A percentile compares a stretch with the other conserved stretches of the same genome.
phyloP scores from a whole-genome alignment of 2,797 vertebrate species.

The Pteronotus mesoamericanus region DNA sequence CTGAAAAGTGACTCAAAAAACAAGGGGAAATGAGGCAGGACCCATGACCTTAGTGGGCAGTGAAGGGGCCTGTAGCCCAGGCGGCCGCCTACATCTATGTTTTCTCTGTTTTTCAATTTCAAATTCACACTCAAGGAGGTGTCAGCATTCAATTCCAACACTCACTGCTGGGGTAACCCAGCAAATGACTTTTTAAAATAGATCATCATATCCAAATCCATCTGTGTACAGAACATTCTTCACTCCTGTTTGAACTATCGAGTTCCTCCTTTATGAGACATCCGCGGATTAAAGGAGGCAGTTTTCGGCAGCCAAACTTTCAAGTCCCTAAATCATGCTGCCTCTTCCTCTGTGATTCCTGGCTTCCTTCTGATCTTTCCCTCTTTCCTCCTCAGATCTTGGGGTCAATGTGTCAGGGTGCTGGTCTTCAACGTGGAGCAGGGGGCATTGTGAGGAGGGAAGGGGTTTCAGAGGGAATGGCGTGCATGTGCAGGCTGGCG shows the following conservation, averaged over 20 bases:
- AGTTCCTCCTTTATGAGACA: not conserved
- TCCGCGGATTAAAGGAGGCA: slow-evolving; percentile 29
- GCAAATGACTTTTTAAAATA: not conserved
- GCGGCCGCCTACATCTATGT: not conserved
- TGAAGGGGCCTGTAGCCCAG: not conserved
- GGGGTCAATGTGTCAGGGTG: slow-evolving; percentile 34
- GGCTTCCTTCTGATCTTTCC: slow-evolving; percentile 48
- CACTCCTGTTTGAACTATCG: not conserved
- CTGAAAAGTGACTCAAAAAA: not conserved
- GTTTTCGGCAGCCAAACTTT: not conserved
- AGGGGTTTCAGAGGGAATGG: not conserved
- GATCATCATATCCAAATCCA: not conserved
- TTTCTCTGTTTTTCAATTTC: not conserved
- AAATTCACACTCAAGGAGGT: not conserved
- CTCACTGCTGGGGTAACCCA: not conserved
- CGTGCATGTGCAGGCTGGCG: not conserved
- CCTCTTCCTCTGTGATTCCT: not conserved
- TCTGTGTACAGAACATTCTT: not conserved
- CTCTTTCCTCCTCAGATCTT: slow-evolving; percentile 41
- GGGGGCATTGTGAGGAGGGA: not conserved
- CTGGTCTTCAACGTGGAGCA: not conserved
- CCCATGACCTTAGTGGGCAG: not conserved
- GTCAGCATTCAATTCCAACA: not conserved
- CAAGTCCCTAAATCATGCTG: not conserved
- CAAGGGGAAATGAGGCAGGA: not conserved